Evolutionary conservation across 2,797 vertebrate genomes (phyloP).

Genomic region (Falco novaeseelandiae): DNA sequence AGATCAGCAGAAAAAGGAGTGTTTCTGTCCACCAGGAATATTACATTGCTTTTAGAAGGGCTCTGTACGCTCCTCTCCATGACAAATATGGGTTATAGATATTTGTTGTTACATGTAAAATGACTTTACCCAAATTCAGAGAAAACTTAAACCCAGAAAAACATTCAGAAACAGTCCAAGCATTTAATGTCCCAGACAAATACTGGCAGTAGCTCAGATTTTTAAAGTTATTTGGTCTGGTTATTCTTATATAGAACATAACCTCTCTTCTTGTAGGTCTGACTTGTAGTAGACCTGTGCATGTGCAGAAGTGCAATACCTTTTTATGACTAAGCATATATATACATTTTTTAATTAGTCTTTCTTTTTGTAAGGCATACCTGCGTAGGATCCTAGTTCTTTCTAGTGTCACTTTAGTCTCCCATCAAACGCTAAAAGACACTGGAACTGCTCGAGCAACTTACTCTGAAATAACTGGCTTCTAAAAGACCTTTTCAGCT

Average conservation of each 20-base stretch:
- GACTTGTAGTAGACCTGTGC: neutral
- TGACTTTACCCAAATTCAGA: neutral
- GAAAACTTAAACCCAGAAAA: neutral
- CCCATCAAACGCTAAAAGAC: neutral
- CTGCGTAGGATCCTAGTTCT: neutral
- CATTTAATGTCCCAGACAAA: neutral
- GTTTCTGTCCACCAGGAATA: neutral
- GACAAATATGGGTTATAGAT: neutral
- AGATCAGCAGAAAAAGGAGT: neutral
- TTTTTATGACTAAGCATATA: neutral
- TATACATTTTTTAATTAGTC: neutral
- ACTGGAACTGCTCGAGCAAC: neutral
- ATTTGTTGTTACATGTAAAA: neutral
- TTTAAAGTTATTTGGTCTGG: neutral
- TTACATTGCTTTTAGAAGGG: neutral
- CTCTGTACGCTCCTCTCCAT: neutral
- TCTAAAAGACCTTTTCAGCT: neutral
- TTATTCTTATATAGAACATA: neutral
- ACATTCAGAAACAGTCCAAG: neutral
- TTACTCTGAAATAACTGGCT: neutral
- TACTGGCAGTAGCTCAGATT: neutral
- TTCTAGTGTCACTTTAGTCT: accelerated
- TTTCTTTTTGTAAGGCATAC: neutral
- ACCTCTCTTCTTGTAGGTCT: neutral
- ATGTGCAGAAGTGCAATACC: neutral